phyloP scores from a whole-genome alignment of 2,113 vertebrate species.

The Scomber japonicus region DNA sequence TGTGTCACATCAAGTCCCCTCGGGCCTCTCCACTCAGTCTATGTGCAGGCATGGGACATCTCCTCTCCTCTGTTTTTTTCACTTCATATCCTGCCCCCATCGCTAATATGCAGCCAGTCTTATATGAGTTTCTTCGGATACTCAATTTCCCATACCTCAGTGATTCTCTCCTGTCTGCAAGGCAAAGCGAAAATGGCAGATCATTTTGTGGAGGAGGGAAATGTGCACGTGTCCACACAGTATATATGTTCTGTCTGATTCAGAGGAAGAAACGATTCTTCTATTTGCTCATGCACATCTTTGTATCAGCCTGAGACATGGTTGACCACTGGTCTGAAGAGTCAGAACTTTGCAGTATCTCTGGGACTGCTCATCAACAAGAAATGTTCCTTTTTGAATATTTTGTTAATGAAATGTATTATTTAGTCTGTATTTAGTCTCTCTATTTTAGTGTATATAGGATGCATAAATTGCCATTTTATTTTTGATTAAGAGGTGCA shows the following conservation, averaged over 20 bases:
- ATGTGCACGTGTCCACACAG: conserved; percentile 18
- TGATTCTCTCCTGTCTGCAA: conserved; percentile 49
- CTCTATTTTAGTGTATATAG: too few species aligned
- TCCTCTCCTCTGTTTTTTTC: conserved; percentile 61
- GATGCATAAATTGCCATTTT: too few species aligned
- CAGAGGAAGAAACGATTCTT: conserved; percentile 1
- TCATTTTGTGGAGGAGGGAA: conserved; percentile 7
- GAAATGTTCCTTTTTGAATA: background rate
- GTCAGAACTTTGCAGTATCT: background rate
- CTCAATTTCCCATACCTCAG: conserved; percentile 54
- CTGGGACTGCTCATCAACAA: background rate
- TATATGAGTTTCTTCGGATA: conserved; percentile 62
- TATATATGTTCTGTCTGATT: background rate
- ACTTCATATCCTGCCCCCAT: conserved; percentile 62
- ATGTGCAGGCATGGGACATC: conserved; percentile 57
- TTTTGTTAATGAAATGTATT: too few species aligned
- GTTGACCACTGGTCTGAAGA: conserved; percentile 4
- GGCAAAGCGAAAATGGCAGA: conserved; percentile 47
- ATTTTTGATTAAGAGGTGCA: too few species aligned
- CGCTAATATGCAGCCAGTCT: conserved; percentile 68
- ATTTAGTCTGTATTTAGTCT: too few species aligned
- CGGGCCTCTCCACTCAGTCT: conserved; percentile 50
- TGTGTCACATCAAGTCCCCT: conserved; percentile 73
- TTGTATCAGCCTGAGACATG: conserved; percentile 11
- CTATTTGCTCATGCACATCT: conserved; percentile 17